A percentile compares a stretch with the other conserved stretches of the same genome.
Evolutionary conservation across 2,113 vertebrate species (phyloP).

Genomic region (Hylia prasina): DNA sequence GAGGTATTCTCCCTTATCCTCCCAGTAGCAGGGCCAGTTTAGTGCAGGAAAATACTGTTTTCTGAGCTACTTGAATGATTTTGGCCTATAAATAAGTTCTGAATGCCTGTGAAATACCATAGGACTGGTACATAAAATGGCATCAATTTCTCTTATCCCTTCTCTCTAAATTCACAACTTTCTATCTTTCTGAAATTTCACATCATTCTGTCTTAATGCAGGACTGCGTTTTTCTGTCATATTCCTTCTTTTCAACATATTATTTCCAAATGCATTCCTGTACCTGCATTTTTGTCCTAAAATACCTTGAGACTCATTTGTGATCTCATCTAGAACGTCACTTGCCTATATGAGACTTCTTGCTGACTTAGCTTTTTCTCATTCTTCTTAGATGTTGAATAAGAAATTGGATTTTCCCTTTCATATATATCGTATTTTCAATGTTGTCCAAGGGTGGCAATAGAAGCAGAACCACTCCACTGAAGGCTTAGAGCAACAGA

Average conservation of each 20-base stretch:
- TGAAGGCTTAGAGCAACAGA: neutral
- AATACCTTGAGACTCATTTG: neutral
- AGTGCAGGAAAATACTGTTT: neutral
- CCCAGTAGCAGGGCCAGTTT: neutral
- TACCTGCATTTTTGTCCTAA: neutral
- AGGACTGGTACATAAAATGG: neutral
- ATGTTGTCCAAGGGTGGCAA: neutral
- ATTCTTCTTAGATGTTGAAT: constrained; percentile 23
- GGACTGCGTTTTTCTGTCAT: neutral
- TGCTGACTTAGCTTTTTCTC: neutral
- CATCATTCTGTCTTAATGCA: neutral
- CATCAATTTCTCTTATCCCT: neutral
- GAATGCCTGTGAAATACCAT: neutral
- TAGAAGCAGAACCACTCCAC: neutral
- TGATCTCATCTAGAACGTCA: neutral
- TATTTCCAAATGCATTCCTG: neutral
- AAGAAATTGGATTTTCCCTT: neutral
- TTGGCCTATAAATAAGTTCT: neutral
- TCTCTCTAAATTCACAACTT: neutral
- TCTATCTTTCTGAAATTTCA: neutral
- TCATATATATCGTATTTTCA: neutral
- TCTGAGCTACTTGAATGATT: neutral
- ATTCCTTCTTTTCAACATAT: neutral
- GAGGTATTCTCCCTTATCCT: neutral
- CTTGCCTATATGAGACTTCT: neutral